These are phyloP conservation scores for Bradypodion ventrale DNA, from an alignment of 2,797 vertebrate genomes.

Conservation along the genomic window DNA sequence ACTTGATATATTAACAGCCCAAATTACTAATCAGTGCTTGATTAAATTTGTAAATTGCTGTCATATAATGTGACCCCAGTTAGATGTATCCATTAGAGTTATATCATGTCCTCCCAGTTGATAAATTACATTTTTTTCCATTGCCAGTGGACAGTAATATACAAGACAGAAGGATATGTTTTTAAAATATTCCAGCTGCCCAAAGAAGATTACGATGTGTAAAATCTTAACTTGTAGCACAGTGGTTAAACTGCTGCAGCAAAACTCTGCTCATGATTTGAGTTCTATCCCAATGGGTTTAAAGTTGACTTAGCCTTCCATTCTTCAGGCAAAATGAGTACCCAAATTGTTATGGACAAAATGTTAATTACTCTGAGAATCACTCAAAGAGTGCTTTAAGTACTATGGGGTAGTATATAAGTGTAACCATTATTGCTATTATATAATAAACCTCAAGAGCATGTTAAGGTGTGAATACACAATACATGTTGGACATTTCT, in stretches of 20 bases:
- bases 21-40: conserved; percentile 13
- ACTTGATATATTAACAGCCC: neutral
- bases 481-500: neutral
- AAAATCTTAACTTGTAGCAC: neutral
- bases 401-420: too few relatives aligned
- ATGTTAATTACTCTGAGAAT: too few relatives aligned
- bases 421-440: neutral
- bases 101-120: neutral
- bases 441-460: neutral
- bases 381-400: too few relatives aligned
- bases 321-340: too few relatives aligned
- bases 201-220: neutral
- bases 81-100: neutral
- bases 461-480: neutral
- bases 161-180: conserved; percentile 3
- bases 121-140: neutral
- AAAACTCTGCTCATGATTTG: too few relatives aligned
- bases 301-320: too few relatives aligned
- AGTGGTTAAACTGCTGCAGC: too few relatives aligned
- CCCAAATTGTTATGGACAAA: too few relatives aligned
- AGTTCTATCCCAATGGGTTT: too few relatives aligned
- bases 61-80: conserved; percentile 13
- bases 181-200: conserved; percentile 32
- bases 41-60: conserved; percentile 27
- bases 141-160: neutral